phyloP scores from a whole-genome alignment of 2,113 vertebrate genomes.

The Ictalurus furcatus region DNA sequence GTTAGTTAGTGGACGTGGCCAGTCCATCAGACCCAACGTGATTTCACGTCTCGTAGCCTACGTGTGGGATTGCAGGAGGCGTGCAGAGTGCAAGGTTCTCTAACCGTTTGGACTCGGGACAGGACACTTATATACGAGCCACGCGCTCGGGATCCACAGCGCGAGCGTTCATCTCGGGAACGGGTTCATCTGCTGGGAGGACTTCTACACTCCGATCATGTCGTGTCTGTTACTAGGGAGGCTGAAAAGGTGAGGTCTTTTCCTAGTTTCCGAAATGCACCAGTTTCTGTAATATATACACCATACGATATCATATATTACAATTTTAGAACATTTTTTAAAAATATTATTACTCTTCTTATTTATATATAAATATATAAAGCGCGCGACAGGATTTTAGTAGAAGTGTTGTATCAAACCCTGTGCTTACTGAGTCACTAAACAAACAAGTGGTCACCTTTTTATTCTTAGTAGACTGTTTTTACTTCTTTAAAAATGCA shows the following conservation, averaged over 20 bases:
- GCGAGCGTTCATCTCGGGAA: not conserved
- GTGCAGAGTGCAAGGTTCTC: slow-evolving; percentile 70
- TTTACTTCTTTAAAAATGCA: not conserved
- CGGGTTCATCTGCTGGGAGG: not conserved
- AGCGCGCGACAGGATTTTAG: not conserved
- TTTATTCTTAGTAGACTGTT: not conserved
- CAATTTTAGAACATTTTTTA: not conserved
- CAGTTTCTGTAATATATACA: not conserved
- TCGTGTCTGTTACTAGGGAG: slow-evolving; percentile 70
- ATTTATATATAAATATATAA: not conserved
- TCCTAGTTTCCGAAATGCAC: not conserved
- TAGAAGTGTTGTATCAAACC: not conserved
- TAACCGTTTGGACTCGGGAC: slow-evolving; percentile 22
- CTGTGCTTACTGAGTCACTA: not conserved
- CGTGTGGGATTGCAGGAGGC: not conserved
- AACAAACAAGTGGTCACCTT: not conserved
- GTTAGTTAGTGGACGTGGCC: not conserved
- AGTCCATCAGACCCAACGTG: not conserved
- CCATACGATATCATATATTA: not conserved
- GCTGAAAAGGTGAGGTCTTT: slow-evolving; percentile 66
- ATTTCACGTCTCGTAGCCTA: not conserved
- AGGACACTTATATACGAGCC: slow-evolving; percentile 56
- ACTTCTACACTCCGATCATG: slow-evolving; percentile 57
- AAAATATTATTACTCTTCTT: not conserved
- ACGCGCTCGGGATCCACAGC: slow-evolving; percentile 12